Evolutionary conservation across 2,113 vertebrate species (phyloP), one percentile per base, ranked within the genome.

Genomic region (Epinephelus moara): DNA sequence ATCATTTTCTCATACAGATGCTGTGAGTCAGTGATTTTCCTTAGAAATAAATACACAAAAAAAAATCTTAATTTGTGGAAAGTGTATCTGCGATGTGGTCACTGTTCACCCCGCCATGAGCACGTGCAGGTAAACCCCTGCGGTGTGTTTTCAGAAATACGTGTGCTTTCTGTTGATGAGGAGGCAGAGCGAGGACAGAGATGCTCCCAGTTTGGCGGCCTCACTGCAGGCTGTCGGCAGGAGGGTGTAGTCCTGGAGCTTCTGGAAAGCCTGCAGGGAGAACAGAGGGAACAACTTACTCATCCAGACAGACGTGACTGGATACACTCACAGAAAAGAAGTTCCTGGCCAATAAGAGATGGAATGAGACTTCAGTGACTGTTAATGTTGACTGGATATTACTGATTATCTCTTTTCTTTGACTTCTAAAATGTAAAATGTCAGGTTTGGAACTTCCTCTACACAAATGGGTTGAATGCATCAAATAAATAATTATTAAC

Each of bases 181-280:
- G 23, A 98, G 95, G 88, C 97, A 97, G 85, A 97, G 95, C 1
- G 97, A 97, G 59, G 97, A 97, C 64, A 98, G 96, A 15, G 95
- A 94, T 0, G 95, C 97, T 0, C 96, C 96, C 11, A 96, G 94
- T 84, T 97, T 98, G 74, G 95, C 95, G 73, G 96, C 93, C 85
- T 98, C 97, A 3, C 96, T 96, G 95, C 96, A 96, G 83, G 97
- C 96, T 2, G 96, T 97, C 0, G 97, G 97, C 61, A 98, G 95
- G 19, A 98, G 94, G 62, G 95, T 97, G 94, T 97, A 97, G 60
- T 97, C 96, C 14, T 95, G 93, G 33, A 98, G 95, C 91, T 97
- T 98, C 96, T 98, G 97, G 84, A 98, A 95, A 23, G 95, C 96
- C 97, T 98, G 90, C 9, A 78, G 45, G 80, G 50, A 80, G 7